A percentile compares a stretch with the other conserved stretches of the same genome.
These are phyloP conservation scores for Psittacula derbiana DNA, from an alignment of 2,797 vertebrate genomes.

Conservation along the genomic window DNA sequence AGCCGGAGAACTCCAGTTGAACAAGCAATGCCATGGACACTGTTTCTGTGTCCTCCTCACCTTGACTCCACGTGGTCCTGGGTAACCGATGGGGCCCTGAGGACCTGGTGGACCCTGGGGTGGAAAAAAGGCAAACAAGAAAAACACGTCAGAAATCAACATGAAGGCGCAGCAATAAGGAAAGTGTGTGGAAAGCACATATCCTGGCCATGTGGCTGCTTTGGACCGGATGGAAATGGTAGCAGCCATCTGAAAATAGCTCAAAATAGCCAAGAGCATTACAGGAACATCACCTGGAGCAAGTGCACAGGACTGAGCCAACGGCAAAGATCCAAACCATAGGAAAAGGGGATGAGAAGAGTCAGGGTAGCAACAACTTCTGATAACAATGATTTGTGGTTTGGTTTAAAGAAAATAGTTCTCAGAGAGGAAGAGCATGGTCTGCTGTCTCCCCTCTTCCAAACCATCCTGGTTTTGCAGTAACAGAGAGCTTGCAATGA, in stretches of 20 bases:
- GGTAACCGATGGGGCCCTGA: slow-evolving; percentile 96
- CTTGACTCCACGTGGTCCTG: slow-evolving; percentile 94
- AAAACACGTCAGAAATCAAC: background rate
- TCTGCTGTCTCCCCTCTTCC: background rate
- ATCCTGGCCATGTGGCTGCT: background rate
- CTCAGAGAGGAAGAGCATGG: background rate
- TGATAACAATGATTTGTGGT: accelerated
- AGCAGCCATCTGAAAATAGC: background rate
- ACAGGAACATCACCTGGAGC: background rate
- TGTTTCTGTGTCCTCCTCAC: slow-evolving; percentile 69
- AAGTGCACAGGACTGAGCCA: background rate
- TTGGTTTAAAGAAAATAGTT: background rate
- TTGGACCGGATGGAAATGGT: background rate
- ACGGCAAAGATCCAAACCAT: accelerated
- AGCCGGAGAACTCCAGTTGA: background rate
- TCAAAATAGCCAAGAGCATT: background rate
- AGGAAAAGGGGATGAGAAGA: background rate
- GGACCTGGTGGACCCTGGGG: slow-evolving; percentile 91
- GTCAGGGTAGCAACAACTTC: background rate
- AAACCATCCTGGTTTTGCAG: background rate
- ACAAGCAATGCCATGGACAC: accelerated
- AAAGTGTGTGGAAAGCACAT: background rate
- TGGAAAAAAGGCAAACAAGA: background rate
- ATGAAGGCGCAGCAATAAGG: background rate
- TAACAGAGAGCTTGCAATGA: background rate